Conservation (phyloP, 1,140 invertebrate species). For the Aphelinus certus region DNA sequence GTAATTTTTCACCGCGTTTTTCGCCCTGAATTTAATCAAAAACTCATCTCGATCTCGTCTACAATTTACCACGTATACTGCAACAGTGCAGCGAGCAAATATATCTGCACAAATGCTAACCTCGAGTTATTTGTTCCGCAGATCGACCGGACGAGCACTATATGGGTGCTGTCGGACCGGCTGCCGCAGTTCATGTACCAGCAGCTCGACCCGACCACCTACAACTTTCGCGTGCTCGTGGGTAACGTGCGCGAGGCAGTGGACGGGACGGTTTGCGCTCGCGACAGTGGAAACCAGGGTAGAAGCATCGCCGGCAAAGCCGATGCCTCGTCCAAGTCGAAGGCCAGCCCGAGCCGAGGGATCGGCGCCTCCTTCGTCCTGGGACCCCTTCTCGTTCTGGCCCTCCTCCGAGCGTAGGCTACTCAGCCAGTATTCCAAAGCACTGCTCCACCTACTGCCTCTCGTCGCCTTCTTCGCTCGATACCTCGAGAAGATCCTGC, state of each 20-base stretch:
- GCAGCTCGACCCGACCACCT: conserved; percentile 70
- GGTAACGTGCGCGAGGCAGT: conserved; percentile 74
- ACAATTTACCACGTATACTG: too few species aligned
- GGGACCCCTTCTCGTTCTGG: neutral
- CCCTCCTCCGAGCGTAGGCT: conserved; percentile 5
- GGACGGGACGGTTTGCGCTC: conserved; percentile 72
- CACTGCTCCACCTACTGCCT: neutral
- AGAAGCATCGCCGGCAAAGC: conserved; percentile 29
- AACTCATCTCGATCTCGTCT: too few species aligned
- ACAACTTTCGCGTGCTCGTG: conserved; percentile 79
- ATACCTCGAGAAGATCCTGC: neutral
- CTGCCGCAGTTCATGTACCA: conserved; percentile 77
- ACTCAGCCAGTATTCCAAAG: too few species aligned
- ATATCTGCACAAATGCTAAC: too few species aligned
- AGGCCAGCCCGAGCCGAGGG: neutral
- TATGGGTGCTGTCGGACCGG: conserved; percentile 80
- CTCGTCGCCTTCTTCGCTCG: conserved; percentile 8
- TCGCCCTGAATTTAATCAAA: too few species aligned
- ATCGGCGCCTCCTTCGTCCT: neutral
- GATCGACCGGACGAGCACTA: conserved; percentile 71
- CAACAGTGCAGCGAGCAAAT: too few species aligned
- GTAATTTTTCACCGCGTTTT: too few species aligned
- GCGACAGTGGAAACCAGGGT: too few species aligned
- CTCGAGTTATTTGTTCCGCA: conserved; percentile 28
- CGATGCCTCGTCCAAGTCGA: conserved; percentile 14